Base-by-base conservation (phyloP, 1,140 invertebrate species). In the Chymomyza costata region DNA sequence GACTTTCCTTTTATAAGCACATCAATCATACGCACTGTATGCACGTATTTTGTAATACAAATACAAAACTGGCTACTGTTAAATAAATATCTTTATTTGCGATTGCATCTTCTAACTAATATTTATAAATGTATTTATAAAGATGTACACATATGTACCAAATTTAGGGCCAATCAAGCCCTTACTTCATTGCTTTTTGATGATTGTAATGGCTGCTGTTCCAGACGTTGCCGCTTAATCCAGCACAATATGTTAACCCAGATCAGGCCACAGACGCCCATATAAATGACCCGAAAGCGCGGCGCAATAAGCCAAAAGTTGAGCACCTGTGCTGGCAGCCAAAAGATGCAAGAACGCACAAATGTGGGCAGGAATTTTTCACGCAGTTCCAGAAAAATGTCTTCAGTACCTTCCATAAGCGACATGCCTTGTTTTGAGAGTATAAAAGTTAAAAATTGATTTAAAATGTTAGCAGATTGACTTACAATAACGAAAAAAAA, bases 221-320 rank as follows among this genome's bases (percentile, higher is more conserved):
- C 21, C 5, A 67, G 11, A 41, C 45, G 88, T 59, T 89, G 87
- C 48, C 91, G 84, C 84, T 94, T 94, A 37, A 93, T 89, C 65
- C 91, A 92, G 65, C 92, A 93, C 1, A 94, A 76, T 53, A 94
- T 92, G 66, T 94, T 94, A 13, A 92, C 91, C 92, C 92, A 94
- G 16, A 91, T 85, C 52, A 94, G 91, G 6, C 91, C 89, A 21
- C 90, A 92, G 0, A 89, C 84, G 1, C 92, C 91, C 15, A 94
- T 92, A 65, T 92, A 94, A 0, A 91, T 88, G 0, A 94, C 91
- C 7, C 93, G 86, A 32, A 90, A 88, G 39, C 89, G 84, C 2
- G 92, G 87, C 0, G 92, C 90, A 18, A 94, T 80, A 28, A 93
- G 71, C 13, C 89, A 82, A 84, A 94, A 94, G 80, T 94, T 95